Percentiles rank a stretch among this genome's conserved stretches.
phyloP scores from a whole-genome alignment of 2,888 invertebrate species.

The Antitype chi region DNA sequence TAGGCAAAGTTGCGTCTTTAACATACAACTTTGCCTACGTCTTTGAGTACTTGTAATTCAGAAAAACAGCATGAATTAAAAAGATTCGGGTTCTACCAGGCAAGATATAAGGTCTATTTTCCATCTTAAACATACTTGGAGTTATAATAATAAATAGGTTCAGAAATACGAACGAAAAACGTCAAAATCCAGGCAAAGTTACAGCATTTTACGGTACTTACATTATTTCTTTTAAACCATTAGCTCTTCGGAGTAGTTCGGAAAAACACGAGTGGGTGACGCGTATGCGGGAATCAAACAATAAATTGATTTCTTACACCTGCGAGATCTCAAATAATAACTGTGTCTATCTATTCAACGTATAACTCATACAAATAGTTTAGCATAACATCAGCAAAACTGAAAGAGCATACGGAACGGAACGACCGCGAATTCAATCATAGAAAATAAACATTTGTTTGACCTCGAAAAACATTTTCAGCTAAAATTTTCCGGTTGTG shows the following conservation, averaged over 20 bases:
- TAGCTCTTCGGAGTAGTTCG: conserved; percentile 33
- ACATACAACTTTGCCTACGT: too few species aligned
- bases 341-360: conserved; percentile 5
- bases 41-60: too few species aligned
- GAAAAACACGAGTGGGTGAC: conserved; percentile 18
- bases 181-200: too few species aligned
- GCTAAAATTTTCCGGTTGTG: conserved; percentile 40
- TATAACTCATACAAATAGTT: conserved; percentile 14
- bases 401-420: conserved; percentile 11
- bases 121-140: too few species aligned
- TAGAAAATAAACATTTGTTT: conserved; percentile 58
- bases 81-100: too few species aligned
- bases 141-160: too few species aligned
- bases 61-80: too few species aligned
- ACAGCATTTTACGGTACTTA: too few species aligned
- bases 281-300: conserved; percentile 23
- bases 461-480: conserved; percentile 46
- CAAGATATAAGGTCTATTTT: too few species aligned
- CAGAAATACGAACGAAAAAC: too few species aligned
- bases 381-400: conserved; percentile 5
- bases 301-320: conserved; percentile 24
- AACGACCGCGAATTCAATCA: conserved; percentile 39
- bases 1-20: too few species aligned
- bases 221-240: not conserved
- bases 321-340: conserved; percentile 20